Evolutionary conservation across 2,888 invertebrate species (phyloP).

Genomic region (Erebia ligea): DNA sequence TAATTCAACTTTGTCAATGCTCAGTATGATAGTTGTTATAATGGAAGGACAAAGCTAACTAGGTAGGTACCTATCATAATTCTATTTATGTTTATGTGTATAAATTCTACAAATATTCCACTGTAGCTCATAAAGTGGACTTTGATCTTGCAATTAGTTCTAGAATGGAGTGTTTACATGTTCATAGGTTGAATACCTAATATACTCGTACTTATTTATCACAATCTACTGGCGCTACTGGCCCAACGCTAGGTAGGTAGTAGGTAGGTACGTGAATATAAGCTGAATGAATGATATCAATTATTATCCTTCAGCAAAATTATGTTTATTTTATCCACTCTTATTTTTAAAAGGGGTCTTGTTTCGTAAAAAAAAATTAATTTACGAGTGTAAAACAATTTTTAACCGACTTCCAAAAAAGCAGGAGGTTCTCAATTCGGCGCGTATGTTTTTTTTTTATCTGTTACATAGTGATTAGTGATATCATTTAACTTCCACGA

Average conservation of each 20-base stretch:
- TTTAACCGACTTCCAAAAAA: too few species aligned
- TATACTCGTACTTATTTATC: neutral
- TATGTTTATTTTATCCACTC: too few species aligned
- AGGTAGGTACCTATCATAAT: neutral
- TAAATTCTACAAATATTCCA: neutral
- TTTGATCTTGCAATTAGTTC: slow-evolving; percentile 12
- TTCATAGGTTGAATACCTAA: neutral
- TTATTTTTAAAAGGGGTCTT: neutral
- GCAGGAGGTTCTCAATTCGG: too few species aligned
- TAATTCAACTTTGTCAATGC: too few species aligned
- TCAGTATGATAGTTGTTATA: neutral
- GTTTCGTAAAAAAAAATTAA: neutral
- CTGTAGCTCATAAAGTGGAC: neutral
- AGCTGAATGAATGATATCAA: neutral
- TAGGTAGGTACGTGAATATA: neutral
- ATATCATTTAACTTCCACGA: neutral
- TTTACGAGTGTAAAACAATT: too few species aligned
- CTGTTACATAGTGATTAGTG: neutral
- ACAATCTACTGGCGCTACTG: neutral
- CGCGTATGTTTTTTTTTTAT: too few species aligned
- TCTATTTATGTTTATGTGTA: neutral
- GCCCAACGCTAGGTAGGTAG: neutral
- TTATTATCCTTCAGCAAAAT: too few species aligned
- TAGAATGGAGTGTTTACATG: slow-evolving; percentile 3
- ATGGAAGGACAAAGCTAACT: neutral